A percentile compares a stretch with the other conserved stretches of the same genome.
Conservation (phyloP, 1,140 invertebrate genomes). For the Drosophila varians region DNA sequence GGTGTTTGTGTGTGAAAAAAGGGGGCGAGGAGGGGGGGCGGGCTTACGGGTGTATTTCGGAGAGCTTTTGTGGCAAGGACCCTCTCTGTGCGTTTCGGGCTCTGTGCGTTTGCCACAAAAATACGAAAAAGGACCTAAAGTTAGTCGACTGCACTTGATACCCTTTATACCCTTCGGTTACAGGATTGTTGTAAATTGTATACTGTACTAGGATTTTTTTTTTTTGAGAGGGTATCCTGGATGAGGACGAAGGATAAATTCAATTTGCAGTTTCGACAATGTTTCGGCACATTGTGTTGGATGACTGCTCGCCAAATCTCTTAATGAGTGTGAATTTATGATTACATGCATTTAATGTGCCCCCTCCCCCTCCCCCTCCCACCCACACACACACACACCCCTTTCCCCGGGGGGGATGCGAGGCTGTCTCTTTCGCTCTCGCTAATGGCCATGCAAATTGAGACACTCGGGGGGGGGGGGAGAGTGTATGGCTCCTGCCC, state of each 20-base stretch:
- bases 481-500: slow-evolving; percentile 15
- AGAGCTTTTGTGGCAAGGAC: slow-evolving; percentile 25
- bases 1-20: slow-evolving; percentile 17
- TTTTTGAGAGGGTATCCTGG: slow-evolving; percentile 2
- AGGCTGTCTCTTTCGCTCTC: neutral
- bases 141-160: neutral
- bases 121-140: neutral
- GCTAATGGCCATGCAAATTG: slow-evolving; percentile 76
- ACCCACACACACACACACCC: neutral
- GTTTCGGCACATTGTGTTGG: slow-evolving; percentile 18
- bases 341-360: slow-evolving; percentile 78
- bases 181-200: neutral
- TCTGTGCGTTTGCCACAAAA: slow-evolving; percentile 15
- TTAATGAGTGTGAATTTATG: slow-evolving; percentile 81
- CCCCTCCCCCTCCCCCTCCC: neutral
- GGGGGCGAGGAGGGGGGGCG: slow-evolving; percentile 45
- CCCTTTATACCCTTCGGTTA: too few species aligned
- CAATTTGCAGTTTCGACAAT: slow-evolving; percentile 46
- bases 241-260: slow-evolving; percentile 54
- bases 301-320: slow-evolving; percentile 66
- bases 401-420: neutral
- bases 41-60: slow-evolving; percentile 1
- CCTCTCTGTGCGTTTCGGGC: slow-evolving; percentile 1
- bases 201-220: neutral
- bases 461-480: slow-evolving; percentile 51